phyloP scores from a whole-genome alignment of 1,140 invertebrate species.

The Leptinotarsa texana region DNA sequence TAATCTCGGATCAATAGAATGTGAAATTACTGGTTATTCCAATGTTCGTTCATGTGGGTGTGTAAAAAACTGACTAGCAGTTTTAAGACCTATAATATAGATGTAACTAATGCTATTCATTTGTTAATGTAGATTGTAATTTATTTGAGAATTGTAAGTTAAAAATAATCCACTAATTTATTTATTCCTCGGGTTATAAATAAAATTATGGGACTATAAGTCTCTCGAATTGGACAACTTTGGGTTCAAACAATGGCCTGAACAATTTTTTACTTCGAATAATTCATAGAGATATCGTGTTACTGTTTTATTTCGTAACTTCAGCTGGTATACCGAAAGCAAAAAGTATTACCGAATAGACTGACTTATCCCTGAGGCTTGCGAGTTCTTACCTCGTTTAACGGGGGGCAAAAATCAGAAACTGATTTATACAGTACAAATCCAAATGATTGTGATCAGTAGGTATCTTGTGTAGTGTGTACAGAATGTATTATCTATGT shows the following conservation, averaged over 20 bases:
- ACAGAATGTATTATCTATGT: too few species aligned
- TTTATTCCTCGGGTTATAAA: constrained; percentile 4
- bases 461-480: too few species aligned
- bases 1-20: constrained; percentile 5
- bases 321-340: neutral
- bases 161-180: constrained; percentile 4
- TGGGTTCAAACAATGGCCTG: neutral
- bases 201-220: constrained; percentile 3
- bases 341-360: too few species aligned
- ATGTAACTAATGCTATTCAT: constrained; percentile 8
- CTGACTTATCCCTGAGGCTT: too few species aligned
- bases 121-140: constrained; percentile 8
- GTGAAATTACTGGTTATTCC: constrained; percentile 6
- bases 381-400: too few species aligned
- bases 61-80: neutral
- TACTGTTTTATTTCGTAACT: constrained; percentile 6
- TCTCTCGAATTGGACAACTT: constrained; percentile 1
- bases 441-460: too few species aligned
- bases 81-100: constrained; percentile 1
- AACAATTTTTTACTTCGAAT: neutral
- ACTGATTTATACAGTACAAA: too few species aligned
- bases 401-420: too few species aligned
- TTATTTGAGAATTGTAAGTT: constrained; percentile 3
- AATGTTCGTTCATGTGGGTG: constrained; percentile 1
- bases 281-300: constrained; percentile 3